Evolutionary conservation across 2,113 vertebrate genomes (phyloP).

Genomic region (Cyanistes caeruleus): DNA sequence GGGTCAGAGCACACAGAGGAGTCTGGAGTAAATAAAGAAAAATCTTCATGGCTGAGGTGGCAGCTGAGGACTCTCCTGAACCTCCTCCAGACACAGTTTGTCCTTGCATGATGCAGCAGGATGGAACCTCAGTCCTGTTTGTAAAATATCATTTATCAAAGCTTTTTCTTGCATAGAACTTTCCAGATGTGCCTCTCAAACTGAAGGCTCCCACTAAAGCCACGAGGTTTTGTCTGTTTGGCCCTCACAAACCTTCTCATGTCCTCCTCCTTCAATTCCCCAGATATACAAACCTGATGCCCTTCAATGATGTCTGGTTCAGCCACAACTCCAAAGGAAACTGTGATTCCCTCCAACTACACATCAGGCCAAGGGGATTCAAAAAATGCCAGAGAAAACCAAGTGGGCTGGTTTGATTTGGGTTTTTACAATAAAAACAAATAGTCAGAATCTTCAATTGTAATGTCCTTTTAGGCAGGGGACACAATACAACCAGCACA

Average conservation of each 20-base stretch:
- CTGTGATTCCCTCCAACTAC: not conserved
- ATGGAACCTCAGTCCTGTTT: not conserved
- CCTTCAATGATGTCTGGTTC: not conserved
- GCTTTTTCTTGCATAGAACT: not conserved
- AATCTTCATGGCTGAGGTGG: not conserved
- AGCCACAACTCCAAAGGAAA: not conserved
- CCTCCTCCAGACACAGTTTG: not conserved
- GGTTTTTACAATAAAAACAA: not conserved
- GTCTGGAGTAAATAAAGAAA: not conserved
- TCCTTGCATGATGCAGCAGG: not conserved
- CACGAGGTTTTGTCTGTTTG: not conserved
- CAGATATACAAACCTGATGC: not conserved
- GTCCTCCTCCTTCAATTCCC: not conserved
- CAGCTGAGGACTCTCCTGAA: not conserved
- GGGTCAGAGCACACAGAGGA: not conserved
- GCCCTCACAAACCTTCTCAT: not conserved
- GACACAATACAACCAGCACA: not conserved
- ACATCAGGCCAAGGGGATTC: not conserved
- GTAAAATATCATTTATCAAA: not conserved
- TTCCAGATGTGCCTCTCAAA: not conserved
- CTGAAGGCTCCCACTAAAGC: not conserved
- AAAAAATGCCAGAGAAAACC: not conserved
- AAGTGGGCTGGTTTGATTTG: not conserved
- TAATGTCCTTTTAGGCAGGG: accelerated
- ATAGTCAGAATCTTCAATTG: not conserved